Evolutionary conservation across 1,140 invertebrate species (phyloP).

Genomic region (Hylyphantes graminicola): DNA sequence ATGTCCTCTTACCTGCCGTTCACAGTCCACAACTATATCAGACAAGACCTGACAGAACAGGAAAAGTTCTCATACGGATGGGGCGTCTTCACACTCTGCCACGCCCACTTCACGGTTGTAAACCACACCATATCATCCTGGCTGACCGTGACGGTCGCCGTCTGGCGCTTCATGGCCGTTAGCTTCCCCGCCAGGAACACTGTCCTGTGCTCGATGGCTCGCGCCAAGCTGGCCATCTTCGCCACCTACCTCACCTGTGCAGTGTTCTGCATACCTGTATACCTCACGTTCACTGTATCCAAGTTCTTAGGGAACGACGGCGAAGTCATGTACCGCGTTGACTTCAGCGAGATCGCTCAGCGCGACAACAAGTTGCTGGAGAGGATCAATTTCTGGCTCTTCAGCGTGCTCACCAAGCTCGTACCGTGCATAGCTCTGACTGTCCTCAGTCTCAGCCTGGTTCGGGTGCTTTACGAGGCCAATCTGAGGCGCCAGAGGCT

Average conservation of each 20-base stretch:
- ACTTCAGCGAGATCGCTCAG: constrained; percentile 72
- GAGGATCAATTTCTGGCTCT: constrained; percentile 87
- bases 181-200: constrained; percentile 59
- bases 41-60: constrained; percentile 26
- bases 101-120: constrained; percentile 80
- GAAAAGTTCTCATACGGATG: constrained; percentile 58
- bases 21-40: constrained; percentile 78
- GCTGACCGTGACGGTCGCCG: constrained; percentile 88
- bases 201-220: constrained; percentile 61
- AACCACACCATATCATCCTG: constrained; percentile 93
- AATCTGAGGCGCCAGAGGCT: constrained; percentile 73
- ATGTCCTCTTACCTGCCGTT: constrained; percentile 90
- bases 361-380: constrained; percentile 72
- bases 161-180: constrained; percentile 94
- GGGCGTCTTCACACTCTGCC: constrained; percentile 62
- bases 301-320: constrained; percentile 20
- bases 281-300: constrained; percentile 59
- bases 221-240: constrained; percentile 80
- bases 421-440: constrained; percentile 85
- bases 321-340: constrained; percentile 70
- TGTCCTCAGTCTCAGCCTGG: constrained; percentile 82
- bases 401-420: constrained; percentile 85
- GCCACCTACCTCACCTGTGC: constrained; percentile 79
- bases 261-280: constrained; percentile 77
- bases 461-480: constrained; percentile 72